phyloP scores from a whole-genome alignment of 2,113 vertebrate species.

The Rhinolophus ferrumequinum region DNA sequence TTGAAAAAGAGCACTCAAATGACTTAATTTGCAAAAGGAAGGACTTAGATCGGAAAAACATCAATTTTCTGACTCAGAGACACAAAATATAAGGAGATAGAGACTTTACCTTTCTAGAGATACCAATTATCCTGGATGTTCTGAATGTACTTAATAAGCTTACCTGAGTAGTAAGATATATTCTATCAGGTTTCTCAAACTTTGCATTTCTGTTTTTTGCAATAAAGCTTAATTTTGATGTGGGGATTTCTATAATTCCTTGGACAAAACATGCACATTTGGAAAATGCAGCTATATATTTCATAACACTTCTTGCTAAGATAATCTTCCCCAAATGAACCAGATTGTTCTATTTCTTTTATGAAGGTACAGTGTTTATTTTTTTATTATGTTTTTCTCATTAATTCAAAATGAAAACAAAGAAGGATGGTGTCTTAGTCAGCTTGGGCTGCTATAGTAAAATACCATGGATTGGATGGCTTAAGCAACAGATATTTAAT shows the following conservation, averaged over 20 bases:
- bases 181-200: background rate
- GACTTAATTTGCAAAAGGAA: conserved; percentile 22
- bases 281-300: background rate
- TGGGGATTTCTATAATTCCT: background rate
- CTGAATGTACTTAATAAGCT: background rate
- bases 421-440: background rate
- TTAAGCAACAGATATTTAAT: background rate
- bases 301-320: background rate
- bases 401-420: background rate
- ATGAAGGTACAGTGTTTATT: background rate
- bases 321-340: background rate
- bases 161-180: background rate
- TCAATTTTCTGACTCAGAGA: background rate
- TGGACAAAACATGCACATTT: background rate
- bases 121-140: background rate
- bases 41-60: background rate
- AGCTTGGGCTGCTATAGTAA: background rate
- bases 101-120: background rate
- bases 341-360: background rate
- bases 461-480: background rate
- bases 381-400: background rate
- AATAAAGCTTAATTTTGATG: background rate
- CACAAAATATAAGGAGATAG: background rate
- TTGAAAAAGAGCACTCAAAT: background rate
- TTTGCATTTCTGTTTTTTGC: conserved; percentile 1